These are phyloP conservation scores for Pomacea canaliculata DNA, from an alignment of 2,888 invertebrate species.

Conservation along the genomic window DNA sequence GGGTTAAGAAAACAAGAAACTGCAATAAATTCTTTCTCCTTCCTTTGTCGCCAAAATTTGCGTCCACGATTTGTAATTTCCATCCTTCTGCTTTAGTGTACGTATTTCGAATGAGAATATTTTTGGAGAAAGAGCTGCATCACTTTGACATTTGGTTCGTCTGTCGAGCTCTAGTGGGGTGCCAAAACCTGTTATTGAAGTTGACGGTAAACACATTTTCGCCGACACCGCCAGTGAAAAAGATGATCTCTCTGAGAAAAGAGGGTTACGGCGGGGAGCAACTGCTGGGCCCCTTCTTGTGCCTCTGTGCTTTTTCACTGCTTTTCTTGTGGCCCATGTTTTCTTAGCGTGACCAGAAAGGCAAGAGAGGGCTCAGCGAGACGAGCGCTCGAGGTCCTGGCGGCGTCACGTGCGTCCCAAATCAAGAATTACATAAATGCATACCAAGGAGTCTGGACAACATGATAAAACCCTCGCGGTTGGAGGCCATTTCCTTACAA, in stretches of 20 bases:
- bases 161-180: neutral
- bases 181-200: conserved; percentile 12
- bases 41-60: neutral
- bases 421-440: too few relatives aligned
- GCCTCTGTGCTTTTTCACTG: conserved; percentile 7
- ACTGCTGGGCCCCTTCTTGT: neutral
- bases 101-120: neutral
- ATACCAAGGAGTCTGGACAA: too few relatives aligned
- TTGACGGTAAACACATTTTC: conserved; percentile 26
- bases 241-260: neutral
- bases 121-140: neutral
- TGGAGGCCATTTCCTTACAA: too few relatives aligned
- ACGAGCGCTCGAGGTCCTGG: too few relatives aligned
- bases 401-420: too few relatives aligned
- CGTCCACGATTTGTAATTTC: conserved; percentile 19
- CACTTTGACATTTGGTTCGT: conserved; percentile 24
- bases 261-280: conserved; percentile 1
- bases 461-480: too few relatives aligned
- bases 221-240: conserved; percentile 1
- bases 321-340: conserved; percentile 3
- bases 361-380: conserved; percentile 5
- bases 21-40: conserved; percentile 14
- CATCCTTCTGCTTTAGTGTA: neutral
- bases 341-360: conserved; percentile 16
- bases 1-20: conserved; percentile 7